A percentile compares a stretch with the other conserved stretches of the same genome.
These are phyloP conservation scores for Sceloporus tristichus DNA, from an alignment of 2,113 vertebrate genomes.

Conservation along the genomic window DNA sequence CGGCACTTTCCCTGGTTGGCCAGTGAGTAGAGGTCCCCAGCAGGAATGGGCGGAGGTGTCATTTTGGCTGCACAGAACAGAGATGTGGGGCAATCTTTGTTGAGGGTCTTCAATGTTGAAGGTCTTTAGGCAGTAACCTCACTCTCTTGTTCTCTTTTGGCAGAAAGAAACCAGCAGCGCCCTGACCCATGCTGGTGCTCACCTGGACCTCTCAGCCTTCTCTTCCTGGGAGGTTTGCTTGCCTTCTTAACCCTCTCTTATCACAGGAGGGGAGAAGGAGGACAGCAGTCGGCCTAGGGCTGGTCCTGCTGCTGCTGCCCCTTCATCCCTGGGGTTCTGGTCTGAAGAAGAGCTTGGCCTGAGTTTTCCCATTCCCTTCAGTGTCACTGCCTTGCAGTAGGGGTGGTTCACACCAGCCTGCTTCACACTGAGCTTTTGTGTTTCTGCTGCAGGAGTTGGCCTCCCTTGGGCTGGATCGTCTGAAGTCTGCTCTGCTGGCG, in stretches of 20 bases:
- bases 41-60: neutral
- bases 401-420: neutral
- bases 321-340: neutral
- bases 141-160: conserved; percentile 33
- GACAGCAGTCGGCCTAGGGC: too few relatives aligned
- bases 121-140: neutral
- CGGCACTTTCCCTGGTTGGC: conserved; percentile 95
- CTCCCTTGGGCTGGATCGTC: conserved; percentile 94
- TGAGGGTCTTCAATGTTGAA: too few relatives aligned
- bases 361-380: too few relatives aligned
- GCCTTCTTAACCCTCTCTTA: neutral
- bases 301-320: neutral
- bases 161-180: conserved; percentile 99
- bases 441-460: conserved; percentile 87
- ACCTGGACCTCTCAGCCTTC: conserved; percentile 97
- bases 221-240: conserved; percentile 95
- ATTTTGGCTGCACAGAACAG: too few relatives aligned
- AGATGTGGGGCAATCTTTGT: neutral
- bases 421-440: neutral
- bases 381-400: neutral
- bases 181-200: conserved; percentile 95
- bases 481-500: conserved; percentile 97
- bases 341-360: too few relatives aligned
- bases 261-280: neutral
- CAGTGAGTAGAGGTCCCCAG: conserved; percentile 78